phyloP scores from a whole-genome alignment of 2,888 invertebrate genomes.

The Auanema sp. region DNA sequence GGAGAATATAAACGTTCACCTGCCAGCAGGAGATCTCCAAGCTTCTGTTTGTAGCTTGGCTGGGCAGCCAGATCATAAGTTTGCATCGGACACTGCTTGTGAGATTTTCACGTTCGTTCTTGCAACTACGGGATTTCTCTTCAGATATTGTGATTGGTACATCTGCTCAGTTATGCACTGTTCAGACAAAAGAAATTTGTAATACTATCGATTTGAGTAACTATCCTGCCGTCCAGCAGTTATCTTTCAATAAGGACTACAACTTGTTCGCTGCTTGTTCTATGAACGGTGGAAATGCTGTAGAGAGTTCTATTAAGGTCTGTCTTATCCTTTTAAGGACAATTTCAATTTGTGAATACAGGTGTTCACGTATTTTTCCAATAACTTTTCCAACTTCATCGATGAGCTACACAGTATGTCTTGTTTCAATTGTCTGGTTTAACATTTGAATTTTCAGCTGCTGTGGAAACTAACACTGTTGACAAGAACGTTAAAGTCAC shows the following conservation, averaged over 20 bases:
- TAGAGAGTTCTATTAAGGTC: conserved; percentile 24
- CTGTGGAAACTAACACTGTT: too few relatives aligned
- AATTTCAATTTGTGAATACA: too few relatives aligned
- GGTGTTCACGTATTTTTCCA: too few relatives aligned
- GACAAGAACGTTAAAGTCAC: too few relatives aligned
- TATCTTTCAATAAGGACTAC: conserved; percentile 23
- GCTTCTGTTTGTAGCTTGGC: conserved; percentile 32
- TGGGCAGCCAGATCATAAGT: not conserved
- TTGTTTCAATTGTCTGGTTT: too few relatives aligned
- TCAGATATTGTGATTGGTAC: conserved; percentile 37
- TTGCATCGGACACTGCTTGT: conserved; percentile 23
- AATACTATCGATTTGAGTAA: conserved; percentile 1
- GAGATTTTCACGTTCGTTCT: not conserved
- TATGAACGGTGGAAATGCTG: conserved; percentile 42
- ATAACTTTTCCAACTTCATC: too few relatives aligned
- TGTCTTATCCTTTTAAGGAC: too few relatives aligned
- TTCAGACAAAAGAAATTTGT: conserved; percentile 4
- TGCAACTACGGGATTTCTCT: conserved; percentile 7
- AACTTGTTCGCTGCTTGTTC: conserved; percentile 28
- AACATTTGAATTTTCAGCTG: too few relatives aligned
- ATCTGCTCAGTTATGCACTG: conserved; percentile 35
- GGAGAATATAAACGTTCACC: conserved; percentile 20
- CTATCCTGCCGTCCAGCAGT: conserved; percentile 21
- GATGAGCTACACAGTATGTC: too few relatives aligned
- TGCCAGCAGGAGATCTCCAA: conserved; percentile 35